Evolutionary conservation across 53 echinoderm and acorn worm genomes (phyloP).

Genomic region (Zoroaster sp.): DNA sequence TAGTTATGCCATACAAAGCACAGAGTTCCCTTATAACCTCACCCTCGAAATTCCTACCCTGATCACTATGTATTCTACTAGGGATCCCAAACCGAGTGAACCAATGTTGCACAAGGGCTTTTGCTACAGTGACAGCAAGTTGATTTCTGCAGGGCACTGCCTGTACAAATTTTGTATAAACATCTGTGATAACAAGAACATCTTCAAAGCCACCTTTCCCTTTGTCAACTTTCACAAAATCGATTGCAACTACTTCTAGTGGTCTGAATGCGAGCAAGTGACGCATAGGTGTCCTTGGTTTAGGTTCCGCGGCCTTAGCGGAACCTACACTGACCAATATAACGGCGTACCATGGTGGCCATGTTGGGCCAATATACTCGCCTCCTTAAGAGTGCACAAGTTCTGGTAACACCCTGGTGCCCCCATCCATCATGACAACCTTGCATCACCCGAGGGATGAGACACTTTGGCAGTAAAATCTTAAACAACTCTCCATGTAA

Average conservation of each 20-base stretch:
- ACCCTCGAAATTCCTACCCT: conserved; percentile 81
- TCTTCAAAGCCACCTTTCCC: conserved; percentile 40
- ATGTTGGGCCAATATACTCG: conserved; percentile 75
- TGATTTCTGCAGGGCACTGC: conserved; percentile 71
- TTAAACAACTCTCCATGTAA: conserved; percentile 16
- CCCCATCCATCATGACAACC: conserved; percentile 66
- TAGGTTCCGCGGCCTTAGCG: conserved; percentile 58
- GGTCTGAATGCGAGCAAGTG: conserved; percentile 58
- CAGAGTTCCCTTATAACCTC: conserved; percentile 50
- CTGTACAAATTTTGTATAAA: conserved; percentile 67
- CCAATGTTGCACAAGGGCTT: conserved; percentile 60
- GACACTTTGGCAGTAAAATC: conserved; percentile 49
- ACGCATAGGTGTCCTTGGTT: conserved; percentile 22
- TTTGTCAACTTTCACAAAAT: conserved; percentile 50
- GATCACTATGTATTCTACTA: conserved; percentile 71
- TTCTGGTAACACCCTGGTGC: conserved; percentile 60
- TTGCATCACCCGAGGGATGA: conserved; percentile 29
- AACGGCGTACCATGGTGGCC: conserved; percentile 16
- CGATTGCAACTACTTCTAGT: conserved; percentile 62
- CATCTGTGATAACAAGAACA: conserved; percentile 63
- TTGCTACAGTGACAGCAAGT: conserved; percentile 70
- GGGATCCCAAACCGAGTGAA: conserved; percentile 79
- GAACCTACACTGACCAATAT: conserved; percentile 58
- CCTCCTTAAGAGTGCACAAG: conserved; percentile 27
- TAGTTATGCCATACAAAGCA: conserved; percentile 1